These are phyloP conservation scores for Acrobasis repandana DNA, from an alignment of 2,888 invertebrate genomes.

Conservation along the genomic window DNA sequence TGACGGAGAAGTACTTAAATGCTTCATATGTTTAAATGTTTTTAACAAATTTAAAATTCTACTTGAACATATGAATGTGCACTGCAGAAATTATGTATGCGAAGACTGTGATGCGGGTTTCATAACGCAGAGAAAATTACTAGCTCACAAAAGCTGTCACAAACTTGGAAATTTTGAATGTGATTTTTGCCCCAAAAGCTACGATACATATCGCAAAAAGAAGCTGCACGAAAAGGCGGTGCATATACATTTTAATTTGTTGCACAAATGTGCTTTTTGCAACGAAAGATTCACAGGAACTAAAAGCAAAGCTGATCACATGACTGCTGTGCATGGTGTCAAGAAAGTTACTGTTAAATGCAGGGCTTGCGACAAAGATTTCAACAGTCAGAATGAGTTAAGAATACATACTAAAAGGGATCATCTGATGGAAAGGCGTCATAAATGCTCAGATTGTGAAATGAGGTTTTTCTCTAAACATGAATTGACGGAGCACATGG, in stretches of 20 bases:
- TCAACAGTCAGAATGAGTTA: constrained; percentile 46
- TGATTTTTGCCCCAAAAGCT: constrained; percentile 50
- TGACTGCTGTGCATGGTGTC: constrained; percentile 41
- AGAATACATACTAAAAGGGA: constrained; percentile 55
- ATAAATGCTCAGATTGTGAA: constrained; percentile 56
- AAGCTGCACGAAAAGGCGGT: constrained; percentile 57
- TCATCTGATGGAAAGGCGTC: constrained; percentile 56
- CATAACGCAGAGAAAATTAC: constrained; percentile 15
- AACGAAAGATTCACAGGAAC: constrained; percentile 41
- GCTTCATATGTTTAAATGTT: constrained; percentile 43
- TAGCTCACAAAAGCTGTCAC: constrained; percentile 26
- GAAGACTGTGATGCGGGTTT: constrained; percentile 41
- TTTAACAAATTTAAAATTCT: constrained; percentile 42
- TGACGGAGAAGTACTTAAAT: constrained; percentile 38
- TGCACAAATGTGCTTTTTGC: constrained; percentile 46
- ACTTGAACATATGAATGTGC: constrained; percentile 53
- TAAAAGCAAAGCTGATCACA: constrained; percentile 40
- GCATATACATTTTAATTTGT: constrained; percentile 37
- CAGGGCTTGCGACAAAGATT: constrained; percentile 54
- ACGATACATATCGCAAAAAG: constrained; percentile 57
- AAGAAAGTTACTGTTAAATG: constrained; percentile 43
- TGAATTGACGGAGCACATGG: constrained; percentile 48
- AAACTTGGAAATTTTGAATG: constrained; percentile 40
- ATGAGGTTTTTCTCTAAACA: constrained; percentile 52
- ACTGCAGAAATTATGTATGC: constrained; percentile 56